These are phyloP conservation scores for Eciton burchellii DNA, from an alignment of 1,140 invertebrate genomes.

Conservation along the genomic window DNA sequence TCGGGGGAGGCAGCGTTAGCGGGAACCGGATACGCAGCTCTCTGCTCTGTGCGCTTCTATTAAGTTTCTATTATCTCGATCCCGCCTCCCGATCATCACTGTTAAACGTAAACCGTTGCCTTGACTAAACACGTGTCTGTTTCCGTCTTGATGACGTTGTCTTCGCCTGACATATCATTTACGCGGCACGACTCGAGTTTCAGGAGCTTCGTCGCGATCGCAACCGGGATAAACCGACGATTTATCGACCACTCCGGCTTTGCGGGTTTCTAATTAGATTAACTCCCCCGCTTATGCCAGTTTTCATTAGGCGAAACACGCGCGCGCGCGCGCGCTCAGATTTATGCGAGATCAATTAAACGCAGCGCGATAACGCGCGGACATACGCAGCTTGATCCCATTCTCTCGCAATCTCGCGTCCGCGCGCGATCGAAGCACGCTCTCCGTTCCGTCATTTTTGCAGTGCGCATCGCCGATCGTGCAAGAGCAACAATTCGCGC, in stretches of 20 bases:
- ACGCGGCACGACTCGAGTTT: constrained; percentile 17
- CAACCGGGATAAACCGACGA: constrained; percentile 7
- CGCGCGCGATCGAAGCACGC: background rate
- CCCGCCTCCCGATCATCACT: background rate
- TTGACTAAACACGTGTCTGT: constrained; percentile 42
- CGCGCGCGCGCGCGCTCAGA: background rate
- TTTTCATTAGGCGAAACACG: background rate
- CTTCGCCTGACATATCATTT: constrained; percentile 33
- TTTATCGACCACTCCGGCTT: constrained; percentile 44
- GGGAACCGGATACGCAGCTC: constrained; percentile 17
- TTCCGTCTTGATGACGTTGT: constrained; percentile 49
- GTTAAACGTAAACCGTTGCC: constrained; percentile 18
- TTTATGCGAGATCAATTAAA: background rate
- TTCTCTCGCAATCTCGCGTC: constrained; percentile 26
- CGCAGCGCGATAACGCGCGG: background rate
- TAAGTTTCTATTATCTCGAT: constrained; percentile 24
- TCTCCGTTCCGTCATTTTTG: constrained; percentile 19
- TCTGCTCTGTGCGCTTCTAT: background rate
- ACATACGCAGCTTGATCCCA: constrained; percentile 14
- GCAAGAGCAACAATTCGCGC: constrained; percentile 43
- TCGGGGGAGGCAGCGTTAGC: background rate
- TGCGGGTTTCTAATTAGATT: constrained; percentile 33
- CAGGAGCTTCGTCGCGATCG: background rate
- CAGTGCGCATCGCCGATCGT: constrained; percentile 41
- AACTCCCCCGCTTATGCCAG: background rate